These are phyloP conservation scores for Onychomys arenicola DNA, from an alignment of 2,797 vertebrate genomes.

Conservation along the genomic window DNA sequence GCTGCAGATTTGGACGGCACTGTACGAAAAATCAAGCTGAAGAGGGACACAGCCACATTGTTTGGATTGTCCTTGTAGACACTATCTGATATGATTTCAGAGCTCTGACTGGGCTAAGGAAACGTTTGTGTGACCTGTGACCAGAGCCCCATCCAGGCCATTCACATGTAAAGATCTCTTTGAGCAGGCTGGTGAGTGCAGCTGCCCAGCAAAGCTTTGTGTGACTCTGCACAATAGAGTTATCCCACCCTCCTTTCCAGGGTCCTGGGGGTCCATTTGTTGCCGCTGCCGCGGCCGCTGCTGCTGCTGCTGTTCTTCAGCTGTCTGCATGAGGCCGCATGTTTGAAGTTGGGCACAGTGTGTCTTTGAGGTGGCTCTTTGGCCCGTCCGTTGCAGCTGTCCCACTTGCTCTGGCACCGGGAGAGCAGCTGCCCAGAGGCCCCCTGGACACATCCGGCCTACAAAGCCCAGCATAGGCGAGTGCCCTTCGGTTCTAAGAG, in stretches of 20 bases:
- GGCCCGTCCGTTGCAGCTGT: slow-evolving; percentile 77
- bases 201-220: slow-evolving; percentile 64
- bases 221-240: neutral
- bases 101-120: neutral
- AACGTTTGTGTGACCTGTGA: neutral
- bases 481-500: neutral
- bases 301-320: slow-evolving; percentile 63
- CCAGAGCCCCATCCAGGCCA: neutral
- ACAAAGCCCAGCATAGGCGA: neutral
- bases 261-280: neutral
- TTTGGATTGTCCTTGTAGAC: neutral
- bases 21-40: rapidly evolving
- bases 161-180: slow-evolving; percentile 23
- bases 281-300: slow-evolving; percentile 41
- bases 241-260: neutral
- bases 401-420: slow-evolving; percentile 75
- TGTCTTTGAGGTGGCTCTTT: slow-evolving; percentile 78
- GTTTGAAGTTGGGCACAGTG: slow-evolving; percentile 74
- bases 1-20: too few relatives aligned
- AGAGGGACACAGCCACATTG: neutral
- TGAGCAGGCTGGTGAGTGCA: slow-evolving; percentile 17
- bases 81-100: neutral
- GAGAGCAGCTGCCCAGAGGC: slow-evolving; percentile 73
- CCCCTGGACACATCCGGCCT: slow-evolving; percentile 72
- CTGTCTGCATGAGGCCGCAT: slow-evolving; percentile 69